These are phyloP conservation scores for Labeo rohita DNA, from an alignment of 2,113 vertebrate species.

Conservation along the genomic window DNA sequence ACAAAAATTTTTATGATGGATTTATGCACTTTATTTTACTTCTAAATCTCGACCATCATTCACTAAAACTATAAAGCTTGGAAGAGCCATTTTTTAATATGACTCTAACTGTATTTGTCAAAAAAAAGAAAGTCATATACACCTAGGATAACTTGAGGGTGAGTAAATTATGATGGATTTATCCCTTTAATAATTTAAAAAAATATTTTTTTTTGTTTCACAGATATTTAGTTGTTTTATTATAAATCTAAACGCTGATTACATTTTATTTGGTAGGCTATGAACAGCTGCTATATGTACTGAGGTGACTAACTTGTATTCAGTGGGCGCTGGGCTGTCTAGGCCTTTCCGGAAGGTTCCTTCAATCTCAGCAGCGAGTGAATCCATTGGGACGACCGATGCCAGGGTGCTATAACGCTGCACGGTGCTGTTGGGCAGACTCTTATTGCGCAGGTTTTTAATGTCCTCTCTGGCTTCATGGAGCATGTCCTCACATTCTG, in stretches of 20 bases:
- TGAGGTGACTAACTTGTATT: constrained; percentile 77
- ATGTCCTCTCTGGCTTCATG: constrained; percentile 82
- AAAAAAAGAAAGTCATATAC: too few species aligned
- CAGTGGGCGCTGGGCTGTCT: constrained; percentile 76
- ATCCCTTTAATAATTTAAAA: too few species aligned
- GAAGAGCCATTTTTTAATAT: too few species aligned
- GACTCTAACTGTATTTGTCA: too few species aligned
- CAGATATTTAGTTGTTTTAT: neutral
- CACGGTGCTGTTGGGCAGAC: constrained; percentile 80
- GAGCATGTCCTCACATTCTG: constrained; percentile 81
- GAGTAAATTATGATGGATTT: too few species aligned
- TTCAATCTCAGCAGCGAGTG: constrained; percentile 88
- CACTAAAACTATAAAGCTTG: too few species aligned
- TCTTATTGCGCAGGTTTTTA: constrained; percentile 82
- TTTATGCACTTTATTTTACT: too few species aligned
- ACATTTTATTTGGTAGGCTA: neutral
- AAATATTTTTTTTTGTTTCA: neutral
- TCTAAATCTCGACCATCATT: too few species aligned
- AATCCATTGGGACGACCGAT: constrained; percentile 84
- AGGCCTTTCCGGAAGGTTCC: constrained; percentile 83
- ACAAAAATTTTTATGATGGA: too few species aligned
- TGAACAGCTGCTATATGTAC: neutral
- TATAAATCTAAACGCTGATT: neutral
- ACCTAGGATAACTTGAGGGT: too few species aligned
- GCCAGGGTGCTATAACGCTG: constrained; percentile 77